Evolutionary conservation across 2,888 invertebrate species (phyloP), one percentile per base, ranked within the genome.

Genomic region (Psococerastis gibbosa): DNA sequence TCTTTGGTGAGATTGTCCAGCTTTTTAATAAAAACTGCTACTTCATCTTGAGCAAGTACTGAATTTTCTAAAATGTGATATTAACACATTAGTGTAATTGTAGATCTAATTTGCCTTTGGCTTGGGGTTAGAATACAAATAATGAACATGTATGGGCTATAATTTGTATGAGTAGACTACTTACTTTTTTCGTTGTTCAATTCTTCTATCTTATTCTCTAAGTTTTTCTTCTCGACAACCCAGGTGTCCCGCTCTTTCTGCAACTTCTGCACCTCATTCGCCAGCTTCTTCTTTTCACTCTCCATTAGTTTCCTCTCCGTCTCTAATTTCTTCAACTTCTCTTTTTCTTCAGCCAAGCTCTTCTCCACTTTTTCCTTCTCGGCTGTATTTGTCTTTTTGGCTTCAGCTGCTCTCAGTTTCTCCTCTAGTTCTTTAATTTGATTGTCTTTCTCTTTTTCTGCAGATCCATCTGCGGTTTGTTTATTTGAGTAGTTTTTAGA

Each of bases 1-100:
- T 75, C 73, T 48, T 67, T 69, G 55, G 76, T 75, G 2, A 73
- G 62, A 35, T 70, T 69, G 54, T 77, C 76, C 52, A 78, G 67
- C 58, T 69, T 78, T 58, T 65, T 70, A 61, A 65, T 71, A 57
- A 62, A 65, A 41, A 67, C 64, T 18, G 66, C 60, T 56, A 70
- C 59, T 49, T 70, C 67, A 43, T 65, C 65, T 53, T 71, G 66
- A 49, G 48, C 45, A 27, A 38, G 22, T 20, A 38, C 38, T 13
- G 18, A 38, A 38, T 38, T 38, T 38, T 38, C 38, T 38, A 20
- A 17, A 18, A 18, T 5, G 20, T 5, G 20, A 20, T 20, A 18
- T 27, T 6, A 11, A 11, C 11, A 27, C 6, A 11, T 27, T 27
- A 27, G 8, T 27, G 11, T 27, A 27, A 27, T 11, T 16, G 53